Evolutionary conservation across 2,888 invertebrate genomes (phyloP), one percentile per base, ranked within the genome.

Genomic region (Orgyia antiqua): DNA sequence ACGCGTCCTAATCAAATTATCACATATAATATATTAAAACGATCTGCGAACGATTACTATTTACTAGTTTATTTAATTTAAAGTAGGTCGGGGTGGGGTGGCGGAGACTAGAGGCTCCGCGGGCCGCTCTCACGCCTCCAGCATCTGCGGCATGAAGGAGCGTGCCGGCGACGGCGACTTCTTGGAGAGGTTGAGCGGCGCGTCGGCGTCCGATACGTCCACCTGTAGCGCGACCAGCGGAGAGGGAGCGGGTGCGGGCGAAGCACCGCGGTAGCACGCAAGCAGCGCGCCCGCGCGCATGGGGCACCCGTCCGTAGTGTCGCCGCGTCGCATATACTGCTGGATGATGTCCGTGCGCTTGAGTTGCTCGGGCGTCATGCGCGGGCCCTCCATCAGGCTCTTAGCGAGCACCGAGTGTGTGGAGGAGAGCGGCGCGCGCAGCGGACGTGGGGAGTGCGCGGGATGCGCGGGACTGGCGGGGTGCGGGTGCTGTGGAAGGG

Each of bases 271-370:
- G 64, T 68, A 70, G 73, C 77, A 76, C 26, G 71, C 41, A 27
- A 73, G 65, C 45, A 66, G 66, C 7, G 51, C 68, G 51, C 74
- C 74, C 53, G 68, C 61, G 52, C 78, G 80, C 66, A 74, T 59
- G 42, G 80, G 76, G 62, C 80, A 79, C 36, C 56, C 63, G 76
- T 57, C 89, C 34, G 77, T 70, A 5, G 86, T 74, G 54, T 93
- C 92, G 2, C 90, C 91, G 39, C 94, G 90, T 91, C 96, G 94
- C 73, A 97, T 94, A 77, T 94, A 95, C 71, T 93, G 95, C 79
- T 96, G 96, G 68, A 97, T 95, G 63, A 96, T 93, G 76, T 97
- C 96, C 18, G 95, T 94, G 62, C 95, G 92, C 75, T 96, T 95
- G 79, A 95, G 89, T 84, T 96, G 95, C 77, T 96, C 96, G 29